phyloP scores from a whole-genome alignment of 2,797 vertebrate genomes.

The Karalla daura region DNA sequence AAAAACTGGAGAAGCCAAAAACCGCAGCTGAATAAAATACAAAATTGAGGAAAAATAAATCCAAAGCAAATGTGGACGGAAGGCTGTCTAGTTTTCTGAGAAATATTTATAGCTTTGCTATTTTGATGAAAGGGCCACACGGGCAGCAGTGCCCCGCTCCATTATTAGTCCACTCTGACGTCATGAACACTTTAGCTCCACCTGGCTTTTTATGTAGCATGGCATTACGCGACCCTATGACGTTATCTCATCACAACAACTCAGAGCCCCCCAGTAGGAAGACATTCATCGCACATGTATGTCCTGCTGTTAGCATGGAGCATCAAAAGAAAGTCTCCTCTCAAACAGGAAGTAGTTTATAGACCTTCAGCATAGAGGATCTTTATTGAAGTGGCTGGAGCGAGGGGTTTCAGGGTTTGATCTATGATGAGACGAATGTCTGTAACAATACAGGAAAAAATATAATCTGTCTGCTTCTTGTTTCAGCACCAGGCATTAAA shows the following conservation, averaged over 20 bases:
- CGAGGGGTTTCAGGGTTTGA: conserved; percentile 26
- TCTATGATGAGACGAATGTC: conserved; percentile 16
- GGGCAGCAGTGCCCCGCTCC: background rate
- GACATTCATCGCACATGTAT: conserved; percentile 19
- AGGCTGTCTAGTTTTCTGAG: background rate
- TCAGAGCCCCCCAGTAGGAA: conserved; percentile 17
- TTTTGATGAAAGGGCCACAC: background rate
- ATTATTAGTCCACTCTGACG: conserved; percentile 16
- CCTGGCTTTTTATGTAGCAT: conserved; percentile 55
- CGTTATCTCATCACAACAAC: conserved; percentile 60
- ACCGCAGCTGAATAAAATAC: background rate
- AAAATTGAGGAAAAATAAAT: background rate
- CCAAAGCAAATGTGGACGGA: background rate
- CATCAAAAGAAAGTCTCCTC: conserved; percentile 35
- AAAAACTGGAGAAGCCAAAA: background rate
- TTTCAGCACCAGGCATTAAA: conserved; percentile 47
- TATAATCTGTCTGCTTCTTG: conserved; percentile 27
- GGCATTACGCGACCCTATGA: conserved; percentile 68
- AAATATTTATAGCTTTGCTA: background rate
- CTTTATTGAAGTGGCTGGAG: conserved; percentile 32
- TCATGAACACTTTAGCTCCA: conserved; percentile 31
- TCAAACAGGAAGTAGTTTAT: conserved; percentile 53
- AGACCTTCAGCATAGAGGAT: conserved; percentile 29
- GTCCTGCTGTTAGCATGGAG: conserved; percentile 29
- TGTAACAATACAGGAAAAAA: background rate